A percentile compares a stretch with the other conserved stretches of the same genome.
These are phyloP conservation scores for Chamaetylas fuelleborni DNA, from an alignment of 2,113 vertebrate genomes.

Conservation along the genomic window DNA sequence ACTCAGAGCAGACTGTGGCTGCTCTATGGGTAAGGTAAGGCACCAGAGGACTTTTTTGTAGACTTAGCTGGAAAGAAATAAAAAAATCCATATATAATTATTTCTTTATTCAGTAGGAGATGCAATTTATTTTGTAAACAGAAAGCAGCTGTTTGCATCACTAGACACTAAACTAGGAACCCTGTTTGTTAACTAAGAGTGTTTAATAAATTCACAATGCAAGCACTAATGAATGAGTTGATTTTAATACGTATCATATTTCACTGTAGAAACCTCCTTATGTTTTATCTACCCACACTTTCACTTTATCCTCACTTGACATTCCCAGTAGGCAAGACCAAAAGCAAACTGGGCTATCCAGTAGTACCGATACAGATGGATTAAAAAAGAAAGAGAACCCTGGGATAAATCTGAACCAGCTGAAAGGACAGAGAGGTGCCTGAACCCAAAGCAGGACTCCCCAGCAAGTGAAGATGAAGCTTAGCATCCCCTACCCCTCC, in stretches of 20 bases:
- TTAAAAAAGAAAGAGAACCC: not conserved
- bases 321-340: constrained; percentile 23
- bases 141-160: constrained; percentile 44
- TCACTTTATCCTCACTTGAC: constrained; percentile 52
- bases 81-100: not conserved
- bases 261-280: constrained; percentile 40
- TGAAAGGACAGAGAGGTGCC: not conserved
- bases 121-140: constrained; percentile 43
- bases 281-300: constrained; percentile 20
- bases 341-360: not conserved
- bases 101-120: constrained; percentile 9
- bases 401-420: not conserved
- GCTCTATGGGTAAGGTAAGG: not conserved
- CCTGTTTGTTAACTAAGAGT: constrained; percentile 46
- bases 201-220: constrained; percentile 56
- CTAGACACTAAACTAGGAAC: constrained; percentile 31
- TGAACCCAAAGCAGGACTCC: not conserved
- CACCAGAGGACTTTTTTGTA: not conserved
- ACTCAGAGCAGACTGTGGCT: not conserved
- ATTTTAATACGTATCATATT: constrained; percentile 65
- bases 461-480: not conserved
- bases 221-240: constrained; percentile 63
- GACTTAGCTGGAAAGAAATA: constrained; percentile 14
- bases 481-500: no score
- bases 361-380: not conserved